phyloP scores from a whole-genome alignment of 2,113 vertebrate species.

The Taxidea taxus region DNA sequence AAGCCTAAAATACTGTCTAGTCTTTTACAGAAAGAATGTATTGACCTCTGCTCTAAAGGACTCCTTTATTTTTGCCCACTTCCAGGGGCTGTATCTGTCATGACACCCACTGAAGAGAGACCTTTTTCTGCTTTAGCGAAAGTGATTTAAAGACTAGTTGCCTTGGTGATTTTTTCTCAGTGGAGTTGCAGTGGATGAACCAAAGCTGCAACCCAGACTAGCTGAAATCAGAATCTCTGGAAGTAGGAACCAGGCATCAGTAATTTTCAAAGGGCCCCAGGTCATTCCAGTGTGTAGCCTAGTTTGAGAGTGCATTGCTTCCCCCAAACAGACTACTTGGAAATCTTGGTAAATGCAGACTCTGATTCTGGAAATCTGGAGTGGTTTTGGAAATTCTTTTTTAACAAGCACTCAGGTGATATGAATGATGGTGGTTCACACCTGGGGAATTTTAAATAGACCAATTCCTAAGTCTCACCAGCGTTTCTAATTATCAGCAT shows the following conservation, averaged over 20 bases:
- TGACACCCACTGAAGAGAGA: not conserved
- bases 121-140: not conserved
- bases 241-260: not conserved
- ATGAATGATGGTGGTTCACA: not conserved
- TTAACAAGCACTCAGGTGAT: not conserved
- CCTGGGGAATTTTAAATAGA: not conserved
- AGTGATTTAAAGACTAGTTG: not conserved
- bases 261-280: not conserved
- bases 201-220: not conserved
- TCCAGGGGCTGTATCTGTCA: not conserved
- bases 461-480: not conserved
- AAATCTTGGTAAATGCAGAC: not conserved
- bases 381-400: not conserved
- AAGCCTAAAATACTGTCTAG: not conserved
- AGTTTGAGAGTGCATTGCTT: not conserved
- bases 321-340: not conserved
- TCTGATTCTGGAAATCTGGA: not conserved
- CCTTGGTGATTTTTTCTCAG: not conserved
- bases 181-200: not conserved
- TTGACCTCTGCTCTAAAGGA: not conserved
- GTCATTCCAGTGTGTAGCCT: not conserved
- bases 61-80: not conserved
- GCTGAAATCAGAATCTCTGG: not conserved
- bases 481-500: not conserved
- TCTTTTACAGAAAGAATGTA: not conserved